Percentiles rank a stretch among this genome's conserved stretches.
phyloP scores from a whole-genome alignment of 2,797 vertebrate species.

The Semotilus atromaculatus region DNA sequence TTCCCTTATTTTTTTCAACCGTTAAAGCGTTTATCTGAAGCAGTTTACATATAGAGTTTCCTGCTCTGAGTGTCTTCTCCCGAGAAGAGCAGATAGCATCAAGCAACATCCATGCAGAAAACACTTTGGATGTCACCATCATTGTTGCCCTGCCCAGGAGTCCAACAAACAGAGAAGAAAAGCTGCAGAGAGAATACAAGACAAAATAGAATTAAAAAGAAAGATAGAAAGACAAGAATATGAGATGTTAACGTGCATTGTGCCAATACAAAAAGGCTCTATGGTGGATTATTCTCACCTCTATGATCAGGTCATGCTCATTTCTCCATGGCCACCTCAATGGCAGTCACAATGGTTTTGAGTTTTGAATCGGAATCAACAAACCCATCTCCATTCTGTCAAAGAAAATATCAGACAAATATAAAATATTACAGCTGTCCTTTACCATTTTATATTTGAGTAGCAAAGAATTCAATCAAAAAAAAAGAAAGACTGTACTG shows the following conservation, averaged over 20 bases:
- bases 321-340: slow-evolving; percentile 55
- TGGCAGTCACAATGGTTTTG: slow-evolving; percentile 49
- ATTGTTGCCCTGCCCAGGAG: slow-evolving; percentile 62
- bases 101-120: slow-evolving; percentile 59
- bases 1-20: slow-evolving; percentile 1
- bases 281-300: slow-evolving; percentile 51
- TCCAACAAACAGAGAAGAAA: slow-evolving; percentile 54
- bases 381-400: slow-evolving; percentile 65
- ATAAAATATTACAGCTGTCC: neutral
- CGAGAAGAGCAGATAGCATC: slow-evolving; percentile 56
- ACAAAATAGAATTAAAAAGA: neutral
- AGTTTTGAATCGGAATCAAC: slow-evolving; percentile 57
- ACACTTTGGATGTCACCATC: slow-evolving; percentile 66
- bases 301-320: slow-evolving; percentile 46
- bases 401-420: slow-evolving; percentile 5
- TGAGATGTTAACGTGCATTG: neutral
- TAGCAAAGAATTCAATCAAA: neutral
- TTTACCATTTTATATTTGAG: neutral
- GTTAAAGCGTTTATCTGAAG: slow-evolving; percentile 10
- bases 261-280: neutral
- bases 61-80: slow-evolving; percentile 43
- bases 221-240: neutral
- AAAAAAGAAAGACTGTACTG: neutral
- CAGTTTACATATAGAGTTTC: slow-evolving; percentile 40
- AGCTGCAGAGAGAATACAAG: slow-evolving; percentile 39